These are phyloP conservation scores for Orchestia grillus DNA, from an alignment of 1,140 invertebrate genomes.

Conservation along the genomic window DNA sequence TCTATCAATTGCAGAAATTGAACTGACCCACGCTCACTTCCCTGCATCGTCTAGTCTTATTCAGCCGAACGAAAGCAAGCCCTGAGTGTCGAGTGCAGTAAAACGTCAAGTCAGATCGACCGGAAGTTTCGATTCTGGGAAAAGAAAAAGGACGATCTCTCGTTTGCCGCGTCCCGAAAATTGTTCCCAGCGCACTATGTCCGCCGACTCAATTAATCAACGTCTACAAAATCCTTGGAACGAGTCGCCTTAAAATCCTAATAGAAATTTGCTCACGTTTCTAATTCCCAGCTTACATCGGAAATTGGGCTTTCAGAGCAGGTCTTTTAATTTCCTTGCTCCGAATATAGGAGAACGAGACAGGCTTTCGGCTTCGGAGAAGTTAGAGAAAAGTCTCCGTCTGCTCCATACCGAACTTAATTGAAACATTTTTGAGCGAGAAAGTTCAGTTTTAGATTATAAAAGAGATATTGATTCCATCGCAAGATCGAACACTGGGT, in stretches of 20 bases:
- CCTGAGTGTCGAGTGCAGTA: not conserved
- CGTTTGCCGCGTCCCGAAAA: not conserved
- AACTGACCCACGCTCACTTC: not conserved
- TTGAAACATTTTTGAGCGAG: not conserved
- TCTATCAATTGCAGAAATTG: too few relatives aligned
- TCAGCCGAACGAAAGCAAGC: not conserved
- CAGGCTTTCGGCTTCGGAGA: not conserved
- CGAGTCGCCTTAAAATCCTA: not conserved
- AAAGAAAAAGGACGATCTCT: not conserved
- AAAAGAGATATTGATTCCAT: not conserved
- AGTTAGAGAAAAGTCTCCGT: not conserved
- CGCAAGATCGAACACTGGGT: not conserved
- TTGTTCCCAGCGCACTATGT: not conserved
- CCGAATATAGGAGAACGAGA: not conserved
- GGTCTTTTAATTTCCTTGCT: not conserved
- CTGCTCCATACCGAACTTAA: not conserved
- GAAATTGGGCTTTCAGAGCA: not conserved
- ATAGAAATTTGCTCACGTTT: constrained; percentile 9
- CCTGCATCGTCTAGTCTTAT: not conserved
- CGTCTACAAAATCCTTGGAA: not conserved
- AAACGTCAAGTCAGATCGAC: not conserved
- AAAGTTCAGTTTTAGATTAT: not conserved
- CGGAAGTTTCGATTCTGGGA: not conserved
- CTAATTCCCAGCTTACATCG: constrained; percentile 7
- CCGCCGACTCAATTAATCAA: not conserved